Evolutionary conservation across 1,140 invertebrate genomes (phyloP).

Genomic region (Planococcus citri): DNA sequence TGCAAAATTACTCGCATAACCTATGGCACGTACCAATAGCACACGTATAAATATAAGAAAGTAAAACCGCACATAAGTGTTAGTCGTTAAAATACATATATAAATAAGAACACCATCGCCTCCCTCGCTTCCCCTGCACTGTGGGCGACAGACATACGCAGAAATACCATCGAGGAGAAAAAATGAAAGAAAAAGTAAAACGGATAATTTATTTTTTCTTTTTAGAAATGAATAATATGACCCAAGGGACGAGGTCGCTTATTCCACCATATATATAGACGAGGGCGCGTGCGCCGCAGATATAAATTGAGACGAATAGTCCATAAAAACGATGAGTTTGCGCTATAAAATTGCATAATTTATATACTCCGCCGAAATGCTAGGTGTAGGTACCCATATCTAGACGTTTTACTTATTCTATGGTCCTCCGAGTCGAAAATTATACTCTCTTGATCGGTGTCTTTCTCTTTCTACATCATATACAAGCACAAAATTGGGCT

Average conservation of each 20-base stretch:
- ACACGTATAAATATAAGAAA: neutral
- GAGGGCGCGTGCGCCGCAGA: neutral
- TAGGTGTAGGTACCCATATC: too few species aligned
- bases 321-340: constrained; percentile 14
- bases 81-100: constrained; percentile 14
- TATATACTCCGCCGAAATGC: neutral
- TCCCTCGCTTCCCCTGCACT: too few species aligned
- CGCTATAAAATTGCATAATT: constrained; percentile 19
- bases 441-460: too few species aligned
- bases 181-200: constrained; percentile 10
- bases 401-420: too few species aligned
- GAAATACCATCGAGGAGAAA: neutral
- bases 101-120: neutral
- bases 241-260: neutral
- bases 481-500: too few species aligned
- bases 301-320: constrained; percentile 19
- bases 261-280: constrained; percentile 12
- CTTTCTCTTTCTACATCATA: too few species aligned
- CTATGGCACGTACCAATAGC: neutral
- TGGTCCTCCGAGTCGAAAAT: too few species aligned
- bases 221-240: constrained; percentile 18
- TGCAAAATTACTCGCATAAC: neutral
- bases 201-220: constrained; percentile 12
- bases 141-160: neutral
- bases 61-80: neutral